Percentiles rank a stretch among this genome's conserved stretches.
Conservation (phyloP, 2,797 vertebrate genomes). For the Pelodytes ibericus region DNA sequence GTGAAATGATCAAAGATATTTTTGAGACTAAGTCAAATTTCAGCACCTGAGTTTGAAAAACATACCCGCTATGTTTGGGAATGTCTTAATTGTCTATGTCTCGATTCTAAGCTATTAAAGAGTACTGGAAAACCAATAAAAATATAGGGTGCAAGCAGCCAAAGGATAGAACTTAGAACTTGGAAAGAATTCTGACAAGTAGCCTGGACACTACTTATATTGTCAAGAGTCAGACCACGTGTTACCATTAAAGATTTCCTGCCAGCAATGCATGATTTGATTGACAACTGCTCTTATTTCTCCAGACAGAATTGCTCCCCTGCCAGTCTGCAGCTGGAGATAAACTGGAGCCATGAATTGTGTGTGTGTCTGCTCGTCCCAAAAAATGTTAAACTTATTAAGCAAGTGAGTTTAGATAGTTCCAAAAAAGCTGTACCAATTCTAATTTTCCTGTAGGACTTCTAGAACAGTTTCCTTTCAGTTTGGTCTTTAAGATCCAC, state of each 20-base stretch:
- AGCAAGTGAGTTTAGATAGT: not conserved
- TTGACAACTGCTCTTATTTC: slow-evolving; percentile 9
- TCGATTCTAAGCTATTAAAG: too few species aligned
- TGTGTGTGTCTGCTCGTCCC: not conserved
- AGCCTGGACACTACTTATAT: not conserved
- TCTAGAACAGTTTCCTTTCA: too few species aligned
- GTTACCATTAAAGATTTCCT: not conserved
- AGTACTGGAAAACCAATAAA: too few species aligned
- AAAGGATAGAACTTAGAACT: too few species aligned
- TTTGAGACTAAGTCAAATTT: too few species aligned
- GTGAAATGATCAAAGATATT: too few species aligned
- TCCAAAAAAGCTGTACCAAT: not conserved
- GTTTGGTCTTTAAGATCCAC: too few species aligned
- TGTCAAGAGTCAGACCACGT: not conserved
- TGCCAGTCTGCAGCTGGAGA: slow-evolving; percentile 32
- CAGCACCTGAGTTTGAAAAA: too few species aligned
- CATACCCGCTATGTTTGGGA: too few species aligned
- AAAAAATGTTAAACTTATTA: slow-evolving; percentile 14
- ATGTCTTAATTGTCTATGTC: too few species aligned
- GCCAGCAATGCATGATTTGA: slow-evolving; percentile 13
- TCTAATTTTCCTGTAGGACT: too few species aligned
- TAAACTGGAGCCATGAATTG: slow-evolving; percentile 13
- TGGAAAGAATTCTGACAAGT: not conserved
- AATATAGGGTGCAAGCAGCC: too few species aligned
- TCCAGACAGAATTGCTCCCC: slow-evolving; percentile 14